These are phyloP conservation scores for Sigmodon hispidus DNA, from an alignment of 2,113 vertebrate species.

Conservation along the genomic window DNA sequence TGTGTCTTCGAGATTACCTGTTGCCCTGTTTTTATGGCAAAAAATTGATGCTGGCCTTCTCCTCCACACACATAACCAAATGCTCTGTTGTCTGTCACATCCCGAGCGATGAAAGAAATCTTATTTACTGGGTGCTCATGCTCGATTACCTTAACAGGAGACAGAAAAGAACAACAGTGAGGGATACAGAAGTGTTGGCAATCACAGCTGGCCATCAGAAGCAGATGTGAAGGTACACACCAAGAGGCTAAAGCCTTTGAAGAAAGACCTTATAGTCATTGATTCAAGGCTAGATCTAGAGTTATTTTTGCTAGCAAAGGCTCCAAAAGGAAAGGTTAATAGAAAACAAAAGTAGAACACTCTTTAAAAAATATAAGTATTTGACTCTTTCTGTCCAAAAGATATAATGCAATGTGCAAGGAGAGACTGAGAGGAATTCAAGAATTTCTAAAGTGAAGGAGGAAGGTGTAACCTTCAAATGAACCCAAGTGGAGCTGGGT, in stretches of 20 bases:
- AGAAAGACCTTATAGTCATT: background rate
- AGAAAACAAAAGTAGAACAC: background rate
- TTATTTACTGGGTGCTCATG: slow-evolving; percentile 96
- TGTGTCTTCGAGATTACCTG: slow-evolving; percentile 87
- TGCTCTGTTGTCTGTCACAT: slow-evolving; percentile 96
- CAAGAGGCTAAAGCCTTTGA: background rate
- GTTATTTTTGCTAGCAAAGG: background rate
- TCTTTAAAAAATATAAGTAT: background rate
- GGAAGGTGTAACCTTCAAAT: background rate
- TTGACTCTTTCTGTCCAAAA: background rate
- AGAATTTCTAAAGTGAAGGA: background rate
- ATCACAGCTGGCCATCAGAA: background rate
- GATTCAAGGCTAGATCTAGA: background rate
- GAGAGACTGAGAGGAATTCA: background rate
- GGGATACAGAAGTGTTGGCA: background rate
- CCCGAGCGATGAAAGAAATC: slow-evolving; percentile 98
- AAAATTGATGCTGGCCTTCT: slow-evolving; percentile 98
- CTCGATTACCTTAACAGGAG: slow-evolving; percentile 93
- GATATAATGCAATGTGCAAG: background rate
- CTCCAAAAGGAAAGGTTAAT: background rate
- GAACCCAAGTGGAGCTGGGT: background rate
- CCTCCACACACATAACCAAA: slow-evolving; percentile 98
- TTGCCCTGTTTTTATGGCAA: slow-evolving; percentile 97
- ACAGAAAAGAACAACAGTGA: background rate
- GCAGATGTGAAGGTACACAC: background rate